phyloP scores from a whole-genome alignment of 2,888 invertebrate genomes.

The Arenicola marina region DNA sequence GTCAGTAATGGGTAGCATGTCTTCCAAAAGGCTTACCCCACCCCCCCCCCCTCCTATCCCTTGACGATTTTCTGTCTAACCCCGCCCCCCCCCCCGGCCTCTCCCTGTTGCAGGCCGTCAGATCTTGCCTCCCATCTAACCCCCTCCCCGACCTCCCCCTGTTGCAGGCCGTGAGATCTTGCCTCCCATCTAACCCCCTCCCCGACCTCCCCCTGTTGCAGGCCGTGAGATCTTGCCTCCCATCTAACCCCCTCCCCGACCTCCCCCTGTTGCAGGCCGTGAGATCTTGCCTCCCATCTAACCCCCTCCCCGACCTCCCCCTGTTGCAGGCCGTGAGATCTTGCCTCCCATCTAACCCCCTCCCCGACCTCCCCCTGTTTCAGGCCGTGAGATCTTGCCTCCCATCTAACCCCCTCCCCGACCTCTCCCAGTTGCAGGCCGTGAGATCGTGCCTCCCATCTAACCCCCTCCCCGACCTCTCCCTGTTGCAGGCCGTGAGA shows the following conservation, averaged over 20 bases:
- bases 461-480: too few species aligned
- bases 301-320: too few species aligned
- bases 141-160: not conserved
- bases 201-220: constrained; percentile 29
- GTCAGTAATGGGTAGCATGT: too few species aligned
- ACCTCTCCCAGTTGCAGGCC: constrained; percentile 43
- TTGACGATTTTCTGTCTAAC: too few species aligned
- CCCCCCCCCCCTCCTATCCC: too few species aligned
- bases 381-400: constrained; percentile 69
- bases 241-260: too few species aligned
- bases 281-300: too few species aligned
- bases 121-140: not conserved
- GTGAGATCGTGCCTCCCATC: too few species aligned
- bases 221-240: constrained; percentile 70
- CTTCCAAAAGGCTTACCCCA: too few species aligned
- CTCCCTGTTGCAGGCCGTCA: not conserved
- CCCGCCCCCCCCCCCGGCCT: not conserved
- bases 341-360: too few species aligned
- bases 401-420: too few species aligned
- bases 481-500: constrained; percentile 56
- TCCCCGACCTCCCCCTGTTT: not conserved
- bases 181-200: too few species aligned
- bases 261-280: constrained; percentile 45
- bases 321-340: constrained; percentile 60
- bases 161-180: not conserved